Conservation (phyloP, 2,888 invertebrate genomes). For the Cyrtodaria siliqua region DNA sequence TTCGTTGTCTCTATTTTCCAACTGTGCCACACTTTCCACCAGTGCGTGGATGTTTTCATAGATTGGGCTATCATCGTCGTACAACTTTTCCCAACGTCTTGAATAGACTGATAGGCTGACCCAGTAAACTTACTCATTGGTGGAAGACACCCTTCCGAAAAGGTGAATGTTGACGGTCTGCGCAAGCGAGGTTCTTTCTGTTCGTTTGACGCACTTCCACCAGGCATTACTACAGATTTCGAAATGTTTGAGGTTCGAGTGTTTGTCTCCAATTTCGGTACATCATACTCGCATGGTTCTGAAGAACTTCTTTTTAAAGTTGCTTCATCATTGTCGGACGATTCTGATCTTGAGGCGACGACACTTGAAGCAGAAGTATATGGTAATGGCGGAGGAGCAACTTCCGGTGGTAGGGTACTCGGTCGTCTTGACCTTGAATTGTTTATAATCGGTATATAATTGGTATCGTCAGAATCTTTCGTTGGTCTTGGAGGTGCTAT, state of each 20-base stretch:
- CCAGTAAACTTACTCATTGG: neutral
- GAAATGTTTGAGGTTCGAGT: slow-evolving; percentile 1
- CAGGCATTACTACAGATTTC: neutral
- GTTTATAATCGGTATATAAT: slow-evolving; percentile 31
- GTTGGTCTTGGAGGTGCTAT: neutral
- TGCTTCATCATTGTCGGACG: slow-evolving; percentile 17
- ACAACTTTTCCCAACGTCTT: slow-evolving; percentile 7
- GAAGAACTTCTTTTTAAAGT: slow-evolving; percentile 19
- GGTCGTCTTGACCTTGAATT: slow-evolving; percentile 29
- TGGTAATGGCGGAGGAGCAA: slow-evolving; percentile 56
- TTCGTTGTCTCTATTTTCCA: neutral
- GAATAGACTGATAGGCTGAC: neutral
- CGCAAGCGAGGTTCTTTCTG: slow-evolving; percentile 19
- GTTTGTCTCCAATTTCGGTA: slow-evolving; percentile 46
- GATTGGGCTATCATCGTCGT: slow-evolving; percentile 39
- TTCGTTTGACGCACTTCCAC: neutral
- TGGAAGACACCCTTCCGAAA: slow-evolving; percentile 44
- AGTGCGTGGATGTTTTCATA: slow-evolving; percentile 65
- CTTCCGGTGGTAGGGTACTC: slow-evolving; percentile 44
- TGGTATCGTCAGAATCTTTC: neutral
- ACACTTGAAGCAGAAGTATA: slow-evolving; percentile 30
- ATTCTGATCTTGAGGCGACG: slow-evolving; percentile 34
- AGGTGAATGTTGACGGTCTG: slow-evolving; percentile 64
- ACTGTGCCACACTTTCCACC: slow-evolving; percentile 32
- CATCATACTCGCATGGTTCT: slow-evolving; percentile 51